Evolutionary conservation across 2,888 invertebrate species (phyloP).

Genomic region (Ennomos fuscantarius): DNA sequence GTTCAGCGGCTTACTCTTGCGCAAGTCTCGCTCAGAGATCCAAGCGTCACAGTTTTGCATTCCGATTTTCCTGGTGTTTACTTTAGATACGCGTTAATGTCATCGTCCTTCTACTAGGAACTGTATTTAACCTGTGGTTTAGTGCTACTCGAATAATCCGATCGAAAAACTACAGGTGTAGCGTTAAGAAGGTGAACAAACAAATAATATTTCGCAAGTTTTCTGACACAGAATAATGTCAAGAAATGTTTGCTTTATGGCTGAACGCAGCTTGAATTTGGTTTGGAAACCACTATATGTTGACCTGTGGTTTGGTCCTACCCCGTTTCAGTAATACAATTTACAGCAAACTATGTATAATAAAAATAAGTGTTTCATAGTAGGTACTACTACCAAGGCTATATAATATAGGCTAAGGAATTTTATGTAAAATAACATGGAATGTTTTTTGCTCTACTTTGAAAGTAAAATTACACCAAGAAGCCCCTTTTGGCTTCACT

Average conservation of each 20-base stretch:
- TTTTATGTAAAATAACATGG: no score
- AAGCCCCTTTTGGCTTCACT: no score
- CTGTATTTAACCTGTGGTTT: slow-evolving; percentile 34
- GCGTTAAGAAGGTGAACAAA: slow-evolving; percentile 6
- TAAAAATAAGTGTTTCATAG: no score
- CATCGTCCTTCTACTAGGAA: slow-evolving; percentile 56
- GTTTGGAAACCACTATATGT: slow-evolving; percentile 4
- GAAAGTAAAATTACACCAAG: no score
- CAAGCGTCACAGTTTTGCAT: slow-evolving; percentile 58
- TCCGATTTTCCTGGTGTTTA: slow-evolving; percentile 68
- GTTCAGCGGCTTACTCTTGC: slow-evolving; percentile 53
- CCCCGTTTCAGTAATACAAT: no score
- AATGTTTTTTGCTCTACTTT: no score
- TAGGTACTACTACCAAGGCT: no score
- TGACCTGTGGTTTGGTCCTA: background rate
- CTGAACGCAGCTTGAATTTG: slow-evolving; percentile 15
- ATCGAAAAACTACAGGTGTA: slow-evolving; percentile 28
- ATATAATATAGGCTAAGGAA: no score
- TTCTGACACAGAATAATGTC: slow-evolving; percentile 21
- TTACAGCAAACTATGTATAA: no score
- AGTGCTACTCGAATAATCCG: slow-evolving; percentile 19
- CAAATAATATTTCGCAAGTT: slow-evolving; percentile 22
- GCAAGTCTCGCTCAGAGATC: slow-evolving; percentile 55
- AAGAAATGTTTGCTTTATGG: slow-evolving; percentile 16
- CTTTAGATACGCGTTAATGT: slow-evolving; percentile 63